phyloP scores from a whole-genome alignment of 2,113 vertebrate species.

The Odontesthes bonariensis region DNA sequence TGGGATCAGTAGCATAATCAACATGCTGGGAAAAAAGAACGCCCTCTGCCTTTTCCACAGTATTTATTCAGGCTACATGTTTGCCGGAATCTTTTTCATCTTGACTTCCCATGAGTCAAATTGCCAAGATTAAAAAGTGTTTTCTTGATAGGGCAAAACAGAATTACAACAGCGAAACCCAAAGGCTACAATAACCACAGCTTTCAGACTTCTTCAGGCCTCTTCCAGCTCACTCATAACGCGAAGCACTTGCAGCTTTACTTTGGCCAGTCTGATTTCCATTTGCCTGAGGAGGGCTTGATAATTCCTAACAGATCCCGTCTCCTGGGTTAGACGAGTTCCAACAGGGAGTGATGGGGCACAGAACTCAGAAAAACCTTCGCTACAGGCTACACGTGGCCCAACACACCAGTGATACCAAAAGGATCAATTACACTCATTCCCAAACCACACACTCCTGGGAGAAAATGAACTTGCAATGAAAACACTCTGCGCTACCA shows the following conservation, averaged over 20 bases:
- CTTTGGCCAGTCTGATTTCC: slow-evolving; percentile 70
- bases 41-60: slow-evolving; percentile 27
- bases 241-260: slow-evolving; percentile 59
- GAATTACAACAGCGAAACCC: slow-evolving; percentile 55
- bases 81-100: slow-evolving; percentile 43
- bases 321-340: slow-evolving; percentile 74
- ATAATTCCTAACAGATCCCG: slow-evolving; percentile 77
- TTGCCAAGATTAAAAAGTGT: slow-evolving; percentile 52
- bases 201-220: slow-evolving; percentile 22
- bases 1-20: slow-evolving; percentile 23
- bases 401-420: slow-evolving; percentile 71
- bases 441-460: slow-evolving; percentile 67
- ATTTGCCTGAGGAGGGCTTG: slow-evolving; percentile 70
- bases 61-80: slow-evolving; percentile 39
- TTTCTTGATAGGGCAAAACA: slow-evolving; percentile 57
- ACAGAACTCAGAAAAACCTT: slow-evolving; percentile 66
- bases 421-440: slow-evolving; percentile 71
- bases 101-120: slow-evolving; percentile 59
- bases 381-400: slow-evolving; percentile 70
- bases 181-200: slow-evolving; percentile 52
- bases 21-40: slow-evolving; percentile 30
- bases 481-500: slow-evolving; percentile 64
- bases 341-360: slow-evolving; percentile 72
- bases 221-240: slow-evolving; percentile 52
- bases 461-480: slow-evolving; percentile 72